phyloP scores from a whole-genome alignment of 2,888 invertebrate species.

The Acronicta aceris region DNA sequence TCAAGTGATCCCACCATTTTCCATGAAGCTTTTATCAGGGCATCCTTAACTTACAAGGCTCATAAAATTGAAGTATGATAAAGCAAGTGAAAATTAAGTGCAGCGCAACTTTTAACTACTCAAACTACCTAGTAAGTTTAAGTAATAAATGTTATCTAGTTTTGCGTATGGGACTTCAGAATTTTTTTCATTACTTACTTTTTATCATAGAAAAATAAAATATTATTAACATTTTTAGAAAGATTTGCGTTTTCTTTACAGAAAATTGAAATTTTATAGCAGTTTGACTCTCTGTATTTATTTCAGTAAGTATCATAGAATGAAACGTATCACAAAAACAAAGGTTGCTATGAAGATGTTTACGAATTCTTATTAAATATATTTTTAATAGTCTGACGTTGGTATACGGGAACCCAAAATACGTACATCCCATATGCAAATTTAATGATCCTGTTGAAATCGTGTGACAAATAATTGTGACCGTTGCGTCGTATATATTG shows the following conservation, averaged over 20 bases:
- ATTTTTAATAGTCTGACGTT: not conserved
- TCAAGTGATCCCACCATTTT: conserved; percentile 15
- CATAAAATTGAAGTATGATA: conserved; percentile 52
- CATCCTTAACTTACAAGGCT: conserved; percentile 29
- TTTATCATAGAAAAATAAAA: too few species aligned
- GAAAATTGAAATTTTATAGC: too few species aligned
- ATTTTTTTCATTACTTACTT: not conserved
- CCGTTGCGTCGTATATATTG: conserved; percentile 35
- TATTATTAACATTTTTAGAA: too few species aligned
- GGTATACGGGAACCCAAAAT: not conserved
- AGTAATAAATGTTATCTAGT: conserved; percentile 24
- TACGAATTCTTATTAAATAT: too few species aligned
- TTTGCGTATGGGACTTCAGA: conserved; percentile 9
- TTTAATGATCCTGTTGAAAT: conserved; percentile 23
- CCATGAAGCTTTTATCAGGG: conserved; percentile 20
- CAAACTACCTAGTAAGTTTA: conserved; percentile 15
- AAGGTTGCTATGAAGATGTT: too few species aligned
- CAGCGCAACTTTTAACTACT: conserved; percentile 49
- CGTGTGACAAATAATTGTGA: conserved; percentile 21
- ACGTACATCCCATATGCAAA: not conserved
- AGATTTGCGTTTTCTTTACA: too few species aligned
- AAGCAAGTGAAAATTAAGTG: conserved; percentile 53
- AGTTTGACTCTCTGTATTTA: too few species aligned
- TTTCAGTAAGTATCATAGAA: too few species aligned
- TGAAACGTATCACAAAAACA: too few species aligned